Base-by-base conservation (phyloP, 2,113 vertebrate genomes). In the Cepphus grylle region DNA sequence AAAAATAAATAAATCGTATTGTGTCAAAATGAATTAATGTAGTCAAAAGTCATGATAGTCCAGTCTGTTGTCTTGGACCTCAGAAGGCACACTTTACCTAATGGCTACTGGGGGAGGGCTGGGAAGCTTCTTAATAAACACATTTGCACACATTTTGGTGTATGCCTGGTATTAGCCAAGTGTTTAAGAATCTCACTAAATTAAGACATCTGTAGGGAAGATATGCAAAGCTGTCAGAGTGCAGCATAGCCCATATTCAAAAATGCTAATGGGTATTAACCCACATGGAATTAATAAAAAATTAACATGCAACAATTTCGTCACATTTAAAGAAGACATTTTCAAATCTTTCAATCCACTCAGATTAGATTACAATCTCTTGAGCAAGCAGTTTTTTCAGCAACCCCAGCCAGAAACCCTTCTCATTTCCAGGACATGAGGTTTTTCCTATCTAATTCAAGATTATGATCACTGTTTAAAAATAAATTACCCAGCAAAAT, bases 331-430 rank as follows among this genome's bases (percentile, higher is more conserved):
- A 88, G 45, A 82, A 62, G 67, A 73, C 26, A 88, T 56, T 63
- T 90, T 67, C 20, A 83, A 90, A 83, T 55, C n/a, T 90, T 90
- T 73, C 53, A 80, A 27, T 86, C 29, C 29, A 47, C 22, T 81
- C 59, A 71, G 79, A 93, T 93, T 73, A 96, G 95, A 96, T 96
- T 88, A 78, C 0, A 2, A 96, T 94, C 94, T 96, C 82, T 67
- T 93, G 40, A 93, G 42, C 47, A 93, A 81, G 90, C 85, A 96
- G 17, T 27, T 95, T 96, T 90, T 92, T 83, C 79, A 80, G 67
- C 55, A 95, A 34, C 29, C 7, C 17, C 49, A 90, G 59, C 25
- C 36, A 86, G 45, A 88, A 92, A 77, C 21, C 9, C 45, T 55
- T 89, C 58, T 91, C 87, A 82, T 86, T 95, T 93, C 59, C 71